Base-by-base conservation (phyloP, 2,113 vertebrate species). In the Myrmophylax atrothorax region DNA sequence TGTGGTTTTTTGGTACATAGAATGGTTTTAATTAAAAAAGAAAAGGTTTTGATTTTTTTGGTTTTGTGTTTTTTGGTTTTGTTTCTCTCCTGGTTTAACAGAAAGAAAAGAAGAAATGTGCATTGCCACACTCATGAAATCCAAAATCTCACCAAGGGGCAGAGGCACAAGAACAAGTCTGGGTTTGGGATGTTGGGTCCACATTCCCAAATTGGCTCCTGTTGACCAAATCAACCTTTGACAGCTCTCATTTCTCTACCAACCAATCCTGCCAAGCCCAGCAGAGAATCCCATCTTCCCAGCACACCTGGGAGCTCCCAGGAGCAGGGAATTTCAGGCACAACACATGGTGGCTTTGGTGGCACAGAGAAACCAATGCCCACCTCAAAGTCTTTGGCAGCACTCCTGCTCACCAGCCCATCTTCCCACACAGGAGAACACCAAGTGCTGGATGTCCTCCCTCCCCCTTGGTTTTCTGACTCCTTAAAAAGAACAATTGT, bases 141-240 rank as follows among this genome's bases (percentile, higher is more conserved):
- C 55, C 25, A 14, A 80, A 72, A 23, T 24, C 42, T 10, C 31
- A 47, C 9, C 17, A 8, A 9, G 10, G 7, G 33, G 31, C 31
- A 10, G 19, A 72, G 44, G 29, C 53, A 44, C 28, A 0, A 6
- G 3, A 47, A 42, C 37, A 64, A 68, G 53, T 26, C 62, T 38
- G 42, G 12, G 14, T 8, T 68, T 14, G 38, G 5, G 8, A 4
- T 8, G 35, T 11, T 20, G 12, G 33, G 53, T 44, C 74, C 60
- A 8, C 3, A 10, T 3, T 50, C 81, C 60, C 76, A 53, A 12
- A 28, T 10, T 62, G 2, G 3, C 62, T 10, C 0, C 18, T 25
- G n/a, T 12, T 76, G 82, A 28, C 37, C 40, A 37, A 4, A 29
- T 22, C 16, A 9, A 33, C 35, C 70, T 66, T 2, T 15, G 58